Conservation (phyloP, 2,888 invertebrate genomes). For the Volucella bombylans region DNA sequence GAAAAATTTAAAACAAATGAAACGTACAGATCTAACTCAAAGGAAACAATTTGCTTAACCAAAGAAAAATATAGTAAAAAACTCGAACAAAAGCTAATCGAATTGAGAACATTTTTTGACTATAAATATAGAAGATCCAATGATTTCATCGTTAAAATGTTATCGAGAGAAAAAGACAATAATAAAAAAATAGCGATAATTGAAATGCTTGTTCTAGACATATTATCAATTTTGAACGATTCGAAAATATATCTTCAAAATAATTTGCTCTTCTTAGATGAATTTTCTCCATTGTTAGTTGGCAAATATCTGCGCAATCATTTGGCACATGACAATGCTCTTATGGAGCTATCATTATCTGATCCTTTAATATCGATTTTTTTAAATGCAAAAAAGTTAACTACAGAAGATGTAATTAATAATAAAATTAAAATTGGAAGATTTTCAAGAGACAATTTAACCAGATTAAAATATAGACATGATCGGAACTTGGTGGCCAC, state of each 20-base stretch:
- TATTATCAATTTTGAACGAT: conserved; percentile 70
- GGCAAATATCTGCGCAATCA: conserved; percentile 75
- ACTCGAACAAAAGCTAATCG: conserved; percentile 2
- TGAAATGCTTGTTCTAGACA: conserved; percentile 75
- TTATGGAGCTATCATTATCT: conserved; percentile 58
- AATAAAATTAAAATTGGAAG: conserved; percentile 10
- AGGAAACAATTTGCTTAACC: neutral
- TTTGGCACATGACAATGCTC: conserved; percentile 70
- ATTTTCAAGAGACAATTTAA: neutral
- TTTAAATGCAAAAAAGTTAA: conserved; percentile 39
- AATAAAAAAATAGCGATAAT: conserved; percentile 46
- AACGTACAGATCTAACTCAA: neutral
- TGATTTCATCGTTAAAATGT: neutral
- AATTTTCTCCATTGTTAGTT: conserved; percentile 66
- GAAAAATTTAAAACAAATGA: conserved; percentile 4
- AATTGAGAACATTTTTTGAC: conserved; percentile 15
- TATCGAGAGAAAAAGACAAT: conserved; percentile 40
- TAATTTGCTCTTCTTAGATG: conserved; percentile 65
- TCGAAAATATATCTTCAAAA: conserved; percentile 49
- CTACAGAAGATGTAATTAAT: neutral
- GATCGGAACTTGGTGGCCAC: neutral
- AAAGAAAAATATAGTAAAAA: conserved; percentile 13
- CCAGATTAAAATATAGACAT: neutral
- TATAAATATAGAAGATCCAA: neutral
- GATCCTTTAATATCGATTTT: conserved; percentile 58